Evolutionary conservation across 2,888 invertebrate species (phyloP).

Genomic region (Molanna angustata): DNA sequence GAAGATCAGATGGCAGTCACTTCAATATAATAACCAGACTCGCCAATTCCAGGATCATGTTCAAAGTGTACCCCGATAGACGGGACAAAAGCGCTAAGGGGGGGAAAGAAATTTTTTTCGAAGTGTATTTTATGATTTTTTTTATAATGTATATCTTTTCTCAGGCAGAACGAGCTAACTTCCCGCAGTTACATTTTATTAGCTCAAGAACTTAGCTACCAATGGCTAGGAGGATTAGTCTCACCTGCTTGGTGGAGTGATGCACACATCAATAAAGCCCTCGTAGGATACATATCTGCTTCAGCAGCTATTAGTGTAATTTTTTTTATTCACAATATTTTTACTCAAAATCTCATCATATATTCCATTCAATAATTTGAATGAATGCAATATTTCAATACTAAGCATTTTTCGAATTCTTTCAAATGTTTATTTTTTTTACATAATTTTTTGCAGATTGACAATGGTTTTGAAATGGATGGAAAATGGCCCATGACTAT

Average conservation of each 20-base stretch:
- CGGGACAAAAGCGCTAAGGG: no score
- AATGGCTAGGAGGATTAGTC: slow-evolving; percentile 74
- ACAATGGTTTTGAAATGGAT: slow-evolving; percentile 68
- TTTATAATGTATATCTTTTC: slow-evolving; percentile 34
- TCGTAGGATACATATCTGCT: slow-evolving; percentile 72
- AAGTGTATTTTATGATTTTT: no score
- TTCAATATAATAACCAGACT: no score
- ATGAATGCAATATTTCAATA: no score
- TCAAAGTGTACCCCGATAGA: no score
- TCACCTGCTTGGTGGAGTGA: slow-evolving; percentile 79
- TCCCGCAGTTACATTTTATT: slow-evolving; percentile 63
- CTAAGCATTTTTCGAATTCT: no score
- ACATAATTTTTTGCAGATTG: slow-evolving; percentile 53
- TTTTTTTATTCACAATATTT: not conserved
- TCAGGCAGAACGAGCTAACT: slow-evolving; percentile 71
- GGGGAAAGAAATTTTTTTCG: no score
- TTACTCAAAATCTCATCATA: no score
- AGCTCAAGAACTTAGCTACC: slow-evolving; percentile 72
- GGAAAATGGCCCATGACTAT: slow-evolving; percentile 81
- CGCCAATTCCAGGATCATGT: no score
- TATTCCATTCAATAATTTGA: no score
- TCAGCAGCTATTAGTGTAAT: slow-evolving; percentile 67
- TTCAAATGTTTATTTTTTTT: no score
- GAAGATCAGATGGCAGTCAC: no score
- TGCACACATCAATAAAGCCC: slow-evolving; percentile 72